A percentile compares a stretch with the other conserved stretches of the same genome.
phyloP scores from a whole-genome alignment of 1,140 invertebrate species.

The Drosophila kanapiae region DNA sequence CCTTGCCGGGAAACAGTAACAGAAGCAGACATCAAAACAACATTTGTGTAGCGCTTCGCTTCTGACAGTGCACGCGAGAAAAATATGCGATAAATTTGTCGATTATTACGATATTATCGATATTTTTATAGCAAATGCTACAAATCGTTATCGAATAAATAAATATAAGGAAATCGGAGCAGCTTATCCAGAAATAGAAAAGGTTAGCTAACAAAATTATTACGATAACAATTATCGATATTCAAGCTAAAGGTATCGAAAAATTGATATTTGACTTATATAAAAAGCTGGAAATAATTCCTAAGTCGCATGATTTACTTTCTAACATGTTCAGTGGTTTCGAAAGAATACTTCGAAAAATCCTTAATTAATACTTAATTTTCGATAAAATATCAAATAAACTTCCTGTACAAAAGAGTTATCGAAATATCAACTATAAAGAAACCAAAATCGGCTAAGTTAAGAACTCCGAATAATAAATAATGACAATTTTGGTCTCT shows the following conservation, averaged over 20 bases:
- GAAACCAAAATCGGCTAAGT: not conserved
- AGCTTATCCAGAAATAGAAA: not conserved
- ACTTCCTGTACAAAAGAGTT: no score
- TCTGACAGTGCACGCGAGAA: not conserved
- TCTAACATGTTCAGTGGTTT: not conserved
- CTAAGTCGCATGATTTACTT: no score
- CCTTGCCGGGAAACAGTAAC: conserved; percentile 23
- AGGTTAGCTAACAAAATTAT: not conserved
- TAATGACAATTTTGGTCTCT: not conserved
- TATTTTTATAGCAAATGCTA: not conserved
- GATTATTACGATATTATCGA: not conserved
- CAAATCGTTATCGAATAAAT: not conserved
- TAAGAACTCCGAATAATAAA: no score
- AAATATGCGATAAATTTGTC: not conserved
- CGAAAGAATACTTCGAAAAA: not conserved
- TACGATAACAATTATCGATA: no score
- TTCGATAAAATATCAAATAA: no score
- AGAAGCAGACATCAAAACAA: conserved; percentile 23
- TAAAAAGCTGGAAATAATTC: not conserved
- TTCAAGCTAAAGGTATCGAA: no score
- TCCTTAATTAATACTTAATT: no score
- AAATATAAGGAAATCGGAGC: not conserved
- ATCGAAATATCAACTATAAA: not conserved
- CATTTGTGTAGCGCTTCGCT: conserved; percentile 25
- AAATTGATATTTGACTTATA: not conserved